These are phyloP conservation scores for Ptilorrhoa leucosticta DNA, from an alignment of 2,113 vertebrate genomes.

Conservation along the genomic window DNA sequence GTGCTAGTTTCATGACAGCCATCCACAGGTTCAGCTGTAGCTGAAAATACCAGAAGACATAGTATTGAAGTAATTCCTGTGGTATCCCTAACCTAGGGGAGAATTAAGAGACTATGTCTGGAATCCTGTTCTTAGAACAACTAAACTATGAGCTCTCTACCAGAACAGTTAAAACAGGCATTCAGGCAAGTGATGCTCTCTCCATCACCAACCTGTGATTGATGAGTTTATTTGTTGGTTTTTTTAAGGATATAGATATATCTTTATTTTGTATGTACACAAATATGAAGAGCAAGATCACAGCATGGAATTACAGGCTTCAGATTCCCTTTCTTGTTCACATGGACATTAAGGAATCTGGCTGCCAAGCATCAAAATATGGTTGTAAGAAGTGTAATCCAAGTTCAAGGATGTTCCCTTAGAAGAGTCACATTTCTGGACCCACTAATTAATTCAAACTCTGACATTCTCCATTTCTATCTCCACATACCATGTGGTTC, in stretches of 20 bases:
- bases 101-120: not conserved
- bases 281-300: not conserved
- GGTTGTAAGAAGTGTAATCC: not conserved
- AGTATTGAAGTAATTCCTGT: not conserved
- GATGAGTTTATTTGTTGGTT: not conserved
- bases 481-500: not conserved
- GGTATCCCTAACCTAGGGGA: not conserved
- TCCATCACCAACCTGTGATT: not conserved
- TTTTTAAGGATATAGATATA: not conserved
- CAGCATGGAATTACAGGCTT: not conserved
- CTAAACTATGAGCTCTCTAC: not conserved
- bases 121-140: not conserved
- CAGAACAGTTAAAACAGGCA: not conserved
- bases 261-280: not conserved
- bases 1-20: not conserved
- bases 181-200: not conserved
- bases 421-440: not conserved
- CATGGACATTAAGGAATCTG: not conserved
- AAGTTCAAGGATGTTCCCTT: not conserved
- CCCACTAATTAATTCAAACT: not conserved
- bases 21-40: not conserved
- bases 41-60: not conserved
- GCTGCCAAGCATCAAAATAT: not conserved
- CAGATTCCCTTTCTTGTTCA: not conserved
- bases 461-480: not conserved